Evolutionary conservation across 2,888 invertebrate species (phyloP).

Genomic region (Philereme vetulata): DNA sequence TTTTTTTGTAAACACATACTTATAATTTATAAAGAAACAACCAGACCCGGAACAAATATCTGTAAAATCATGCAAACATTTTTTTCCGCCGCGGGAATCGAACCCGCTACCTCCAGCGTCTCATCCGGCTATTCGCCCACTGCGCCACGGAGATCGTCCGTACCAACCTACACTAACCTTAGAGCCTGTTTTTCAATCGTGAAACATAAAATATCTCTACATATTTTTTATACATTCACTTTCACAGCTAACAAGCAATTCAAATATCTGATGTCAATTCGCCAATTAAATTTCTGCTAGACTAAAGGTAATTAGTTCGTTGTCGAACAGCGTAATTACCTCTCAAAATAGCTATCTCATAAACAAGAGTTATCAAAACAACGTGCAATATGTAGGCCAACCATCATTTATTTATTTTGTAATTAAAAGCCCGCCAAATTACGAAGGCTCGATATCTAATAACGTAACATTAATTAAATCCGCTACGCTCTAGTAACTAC

Average conservation of each 20-base stretch:
- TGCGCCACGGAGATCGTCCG: too few relatives aligned
- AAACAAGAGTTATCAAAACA: constrained; percentile 12
- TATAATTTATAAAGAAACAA: too few relatives aligned
- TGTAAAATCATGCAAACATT: too few relatives aligned
- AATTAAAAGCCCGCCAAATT: constrained; percentile 38
- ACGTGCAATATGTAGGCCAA: constrained; percentile 23
- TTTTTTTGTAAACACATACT: too few relatives aligned
- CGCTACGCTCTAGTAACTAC: constrained; percentile 39
- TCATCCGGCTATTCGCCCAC: too few relatives aligned
- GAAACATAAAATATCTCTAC: too few relatives aligned
- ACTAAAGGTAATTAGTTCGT: not conserved
- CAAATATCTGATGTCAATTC: not conserved
- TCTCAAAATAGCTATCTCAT: not conserved
- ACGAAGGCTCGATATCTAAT: constrained; percentile 40
- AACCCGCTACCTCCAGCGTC: too few relatives aligned
- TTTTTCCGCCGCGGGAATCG: too few relatives aligned
- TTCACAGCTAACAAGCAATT: not conserved
- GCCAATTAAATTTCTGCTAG: not conserved
- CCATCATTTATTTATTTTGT: constrained; percentile 34
- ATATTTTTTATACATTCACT: too few relatives aligned
- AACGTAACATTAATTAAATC: constrained; percentile 43
- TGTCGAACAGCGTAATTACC: constrained; percentile 4
- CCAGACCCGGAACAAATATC: too few relatives aligned
- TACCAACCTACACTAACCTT: too few relatives aligned
- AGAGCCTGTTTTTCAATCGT: too few relatives aligned